Evolutionary conservation across 2,888 invertebrate genomes (phyloP).

Genomic region (Teleogryllus oceanicus): DNA sequence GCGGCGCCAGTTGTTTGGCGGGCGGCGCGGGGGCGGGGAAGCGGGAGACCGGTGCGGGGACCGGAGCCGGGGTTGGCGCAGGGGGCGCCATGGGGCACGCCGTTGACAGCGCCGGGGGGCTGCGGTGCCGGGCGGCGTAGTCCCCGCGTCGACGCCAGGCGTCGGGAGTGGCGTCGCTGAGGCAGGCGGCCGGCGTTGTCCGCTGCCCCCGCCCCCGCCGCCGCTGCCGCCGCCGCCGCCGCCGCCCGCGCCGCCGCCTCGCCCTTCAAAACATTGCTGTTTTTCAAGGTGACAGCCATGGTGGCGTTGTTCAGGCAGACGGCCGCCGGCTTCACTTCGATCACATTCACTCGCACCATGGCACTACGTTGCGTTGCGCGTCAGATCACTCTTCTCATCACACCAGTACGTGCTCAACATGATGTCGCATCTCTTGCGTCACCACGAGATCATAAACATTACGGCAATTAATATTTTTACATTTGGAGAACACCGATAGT

Average conservation of each 20-base stretch:
- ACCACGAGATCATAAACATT: no score
- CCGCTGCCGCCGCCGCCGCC: slow-evolving; percentile 9
- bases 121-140: slow-evolving; percentile 30
- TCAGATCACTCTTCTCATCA: no score
- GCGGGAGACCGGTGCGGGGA: background rate
- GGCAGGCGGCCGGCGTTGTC: slow-evolving; percentile 36
- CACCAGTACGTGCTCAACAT: no score
- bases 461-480: no score
- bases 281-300: background rate
- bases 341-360: slow-evolving; percentile 41
- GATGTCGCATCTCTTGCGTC: no score
- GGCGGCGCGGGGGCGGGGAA: slow-evolving; percentile 20
- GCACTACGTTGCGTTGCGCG: slow-evolving; percentile 24
- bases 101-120: background rate
- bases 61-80: background rate
- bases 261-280: background rate
- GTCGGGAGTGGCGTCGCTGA: slow-evolving; percentile 43
- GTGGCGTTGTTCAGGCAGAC: slow-evolving; percentile 18
- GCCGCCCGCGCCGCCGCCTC: slow-evolving; percentile 20
- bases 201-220: background rate
- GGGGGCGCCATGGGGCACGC: background rate
- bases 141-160: slow-evolving; percentile 45
- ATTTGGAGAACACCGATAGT: no score
- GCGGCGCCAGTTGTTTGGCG: background rate
- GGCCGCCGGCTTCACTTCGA: slow-evolving; percentile 32